These are phyloP conservation scores for Pangasianodon gigas DNA, from an alignment of 2,113 vertebrate genomes.

Conservation along the genomic window DNA sequence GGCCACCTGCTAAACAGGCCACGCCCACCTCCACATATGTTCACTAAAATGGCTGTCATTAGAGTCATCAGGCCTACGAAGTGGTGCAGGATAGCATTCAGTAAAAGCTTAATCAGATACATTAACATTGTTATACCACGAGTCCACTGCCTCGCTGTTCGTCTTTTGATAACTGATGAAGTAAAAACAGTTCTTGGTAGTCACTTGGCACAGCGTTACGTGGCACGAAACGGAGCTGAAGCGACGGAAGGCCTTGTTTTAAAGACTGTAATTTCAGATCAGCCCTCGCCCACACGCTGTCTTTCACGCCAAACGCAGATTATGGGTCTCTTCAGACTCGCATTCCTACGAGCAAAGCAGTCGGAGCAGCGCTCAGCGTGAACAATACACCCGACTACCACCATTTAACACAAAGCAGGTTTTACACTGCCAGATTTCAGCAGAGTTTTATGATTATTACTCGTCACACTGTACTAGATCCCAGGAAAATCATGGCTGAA, in stretches of 20 bases:
- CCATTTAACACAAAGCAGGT: background rate
- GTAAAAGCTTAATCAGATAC: background rate
- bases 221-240: background rate
- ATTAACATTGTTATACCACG: background rate
- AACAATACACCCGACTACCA: background rate
- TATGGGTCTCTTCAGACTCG: conserved; percentile 19
- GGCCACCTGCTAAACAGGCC: conserved; percentile 3
- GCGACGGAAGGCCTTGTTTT: conserved; percentile 6
- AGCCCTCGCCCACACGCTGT: conserved; percentile 42
- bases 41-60: background rate
- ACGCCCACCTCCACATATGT: background rate
- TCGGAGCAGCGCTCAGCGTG: background rate
- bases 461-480: background rate
- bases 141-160: background rate
- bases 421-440: background rate
- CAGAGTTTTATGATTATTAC: background rate
- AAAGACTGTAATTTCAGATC: conserved; percentile 40
- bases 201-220: background rate
- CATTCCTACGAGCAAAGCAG: background rate
- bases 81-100: background rate
- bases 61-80: background rate
- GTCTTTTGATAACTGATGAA: background rate
- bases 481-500: background rate
- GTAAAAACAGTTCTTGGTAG: conserved; percentile 19
- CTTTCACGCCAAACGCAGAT: conserved; percentile 28